Conservation (phyloP, 1,140 invertebrate species). For the Nephila pilipes region DNA sequence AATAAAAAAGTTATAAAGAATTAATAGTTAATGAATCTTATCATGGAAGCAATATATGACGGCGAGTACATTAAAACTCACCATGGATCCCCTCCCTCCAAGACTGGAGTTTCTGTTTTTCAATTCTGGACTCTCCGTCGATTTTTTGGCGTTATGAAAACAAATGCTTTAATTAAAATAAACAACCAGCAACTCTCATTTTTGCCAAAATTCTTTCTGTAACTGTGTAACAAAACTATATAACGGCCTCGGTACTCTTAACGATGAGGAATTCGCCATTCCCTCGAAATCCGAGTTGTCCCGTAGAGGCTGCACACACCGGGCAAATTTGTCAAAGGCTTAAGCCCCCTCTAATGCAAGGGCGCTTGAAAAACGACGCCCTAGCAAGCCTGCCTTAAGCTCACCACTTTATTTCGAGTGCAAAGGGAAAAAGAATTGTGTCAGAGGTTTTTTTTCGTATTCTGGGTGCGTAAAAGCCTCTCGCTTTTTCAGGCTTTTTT, state of each 20-base stretch:
- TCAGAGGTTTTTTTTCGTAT: conserved; percentile 48
- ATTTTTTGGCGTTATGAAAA: conserved; percentile 4
- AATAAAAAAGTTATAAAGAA: no score
- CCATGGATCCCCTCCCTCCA: background rate
- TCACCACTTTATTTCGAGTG: conserved; percentile 74
- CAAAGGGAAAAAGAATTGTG: conserved; percentile 66
- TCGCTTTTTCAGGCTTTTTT: background rate
- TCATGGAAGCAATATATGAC: no score
- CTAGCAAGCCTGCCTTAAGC: conserved; percentile 67
- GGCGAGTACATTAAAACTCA: background rate
- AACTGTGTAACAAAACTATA: conserved; percentile 16
- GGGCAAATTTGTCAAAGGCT: conserved; percentile 72
- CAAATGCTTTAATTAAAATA: conserved; percentile 42
- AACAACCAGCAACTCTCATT: background rate
- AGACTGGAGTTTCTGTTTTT: background rate
- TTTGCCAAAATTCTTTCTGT: background rate
- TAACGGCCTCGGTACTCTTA: background rate
- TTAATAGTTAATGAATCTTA: no score
- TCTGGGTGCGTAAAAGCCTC: conserved; percentile 24
- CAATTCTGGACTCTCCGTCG: background rate
- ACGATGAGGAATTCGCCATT: conserved; percentile 61
- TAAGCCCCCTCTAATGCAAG: conserved; percentile 61
- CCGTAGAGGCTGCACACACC: conserved; percentile 29
- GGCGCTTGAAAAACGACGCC: conserved; percentile 76
- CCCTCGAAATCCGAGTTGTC: conserved; percentile 42